Evolutionary conservation across 2,113 vertebrate genomes (phyloP).

Genomic region (Ctenodactylus gundi): DNA sequence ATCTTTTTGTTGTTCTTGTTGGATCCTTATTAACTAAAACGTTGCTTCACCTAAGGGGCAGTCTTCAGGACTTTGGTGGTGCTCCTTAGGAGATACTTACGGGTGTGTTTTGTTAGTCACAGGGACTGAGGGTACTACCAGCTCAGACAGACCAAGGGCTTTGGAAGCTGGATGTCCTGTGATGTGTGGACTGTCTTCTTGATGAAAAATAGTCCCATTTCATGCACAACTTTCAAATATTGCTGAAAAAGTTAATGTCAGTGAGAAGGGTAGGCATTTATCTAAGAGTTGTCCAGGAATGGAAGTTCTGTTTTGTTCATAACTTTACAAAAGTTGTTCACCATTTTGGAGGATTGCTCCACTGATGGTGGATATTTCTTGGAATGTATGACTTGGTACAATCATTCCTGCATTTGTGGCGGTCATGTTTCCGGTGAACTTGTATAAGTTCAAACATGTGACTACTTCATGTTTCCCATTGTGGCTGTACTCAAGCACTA

Average conservation of each 20-base stretch:
- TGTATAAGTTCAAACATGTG: not conserved
- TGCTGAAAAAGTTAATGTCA: not conserved
- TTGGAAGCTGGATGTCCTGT: not conserved
- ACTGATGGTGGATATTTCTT: not conserved
- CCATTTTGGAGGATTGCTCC: not conserved
- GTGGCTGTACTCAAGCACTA: not conserved
- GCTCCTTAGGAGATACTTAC: not conserved
- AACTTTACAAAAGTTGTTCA: slow-evolving; percentile 15
- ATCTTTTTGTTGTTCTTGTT: slow-evolving; percentile 3
- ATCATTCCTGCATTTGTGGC: not conserved
- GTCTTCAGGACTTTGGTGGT: not conserved
- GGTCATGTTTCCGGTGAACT: not conserved
- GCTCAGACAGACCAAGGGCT: not conserved
- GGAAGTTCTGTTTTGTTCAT: not conserved
- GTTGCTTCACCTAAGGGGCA: not conserved
- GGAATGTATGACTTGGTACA: not conserved
- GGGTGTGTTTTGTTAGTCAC: not conserved
- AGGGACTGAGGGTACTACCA: not conserved
- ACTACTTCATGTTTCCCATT: not conserved
- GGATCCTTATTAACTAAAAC: slow-evolving; percentile 32
- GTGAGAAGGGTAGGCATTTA: not conserved
- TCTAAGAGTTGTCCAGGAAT: not conserved
- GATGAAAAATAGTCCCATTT: not conserved
- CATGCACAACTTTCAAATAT: not conserved
- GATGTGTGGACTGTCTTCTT: not conserved